Percentiles rank a stretch among this genome's conserved stretches.
These are phyloP conservation scores for Plebejus melissa DNA, from an alignment of 2,888 invertebrate species.

Conservation along the genomic window DNA sequence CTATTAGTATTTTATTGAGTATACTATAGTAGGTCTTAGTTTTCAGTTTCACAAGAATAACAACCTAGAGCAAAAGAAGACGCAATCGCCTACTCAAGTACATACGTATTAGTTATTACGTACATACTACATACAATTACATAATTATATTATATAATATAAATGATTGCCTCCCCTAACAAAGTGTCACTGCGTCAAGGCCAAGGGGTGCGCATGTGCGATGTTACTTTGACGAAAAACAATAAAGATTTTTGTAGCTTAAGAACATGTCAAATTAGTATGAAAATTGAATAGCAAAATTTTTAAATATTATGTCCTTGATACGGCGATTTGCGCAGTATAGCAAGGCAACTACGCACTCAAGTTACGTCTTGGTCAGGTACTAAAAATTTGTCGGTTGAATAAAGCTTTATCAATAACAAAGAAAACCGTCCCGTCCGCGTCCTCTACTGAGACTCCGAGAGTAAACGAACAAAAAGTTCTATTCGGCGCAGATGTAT, in stretches of 20 bases:
- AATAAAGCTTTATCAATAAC: not conserved
- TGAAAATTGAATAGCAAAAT: conserved; percentile 13
- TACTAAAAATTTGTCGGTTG: not conserved
- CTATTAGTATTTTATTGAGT: no score
- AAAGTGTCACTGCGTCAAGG: conserved; percentile 61
- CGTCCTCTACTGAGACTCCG: not conserved
- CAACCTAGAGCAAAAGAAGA: not conserved
- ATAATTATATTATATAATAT: conserved; percentile 10
- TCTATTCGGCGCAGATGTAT: conserved; percentile 15
- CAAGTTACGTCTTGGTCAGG: not conserved
- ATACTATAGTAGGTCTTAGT: not conserved
- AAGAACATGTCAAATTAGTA: conserved; percentile 31
- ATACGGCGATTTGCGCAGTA: not conserved
- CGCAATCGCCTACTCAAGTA: not conserved
- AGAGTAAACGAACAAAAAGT: conserved; percentile 13
- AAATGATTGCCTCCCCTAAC: conserved; percentile 34
- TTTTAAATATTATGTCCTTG: not conserved
- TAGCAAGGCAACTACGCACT: not conserved
- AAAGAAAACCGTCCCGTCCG: not conserved
- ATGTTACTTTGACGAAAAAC: conserved; percentile 53
- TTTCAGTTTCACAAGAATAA: not conserved
- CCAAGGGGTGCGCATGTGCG: conserved; percentile 68
- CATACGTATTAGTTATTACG: not conserved
- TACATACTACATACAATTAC: conserved; percentile 11
- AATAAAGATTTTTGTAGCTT: conserved; percentile 53